A percentile compares a stretch with the other conserved stretches of the same genome.
These are phyloP conservation scores for Diplodus sargus DNA, from an alignment of 2,797 vertebrate genomes.

Conservation along the genomic window DNA sequence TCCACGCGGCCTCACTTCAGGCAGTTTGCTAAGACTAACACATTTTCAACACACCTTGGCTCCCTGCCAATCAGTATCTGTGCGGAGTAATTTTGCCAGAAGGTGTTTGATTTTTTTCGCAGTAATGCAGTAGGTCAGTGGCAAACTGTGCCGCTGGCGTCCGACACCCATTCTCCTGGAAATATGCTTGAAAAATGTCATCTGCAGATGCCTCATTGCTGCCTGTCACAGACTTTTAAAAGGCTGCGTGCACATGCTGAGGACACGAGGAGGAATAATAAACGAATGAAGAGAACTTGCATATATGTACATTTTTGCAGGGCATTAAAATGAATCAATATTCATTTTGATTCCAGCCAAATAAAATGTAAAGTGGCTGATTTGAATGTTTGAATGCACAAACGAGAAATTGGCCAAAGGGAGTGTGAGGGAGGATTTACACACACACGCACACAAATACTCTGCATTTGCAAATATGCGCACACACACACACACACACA, in stretches of 20 bases:
- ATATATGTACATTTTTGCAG: not conserved
- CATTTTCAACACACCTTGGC: constrained; percentile 65
- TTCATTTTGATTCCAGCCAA: constrained; percentile 27
- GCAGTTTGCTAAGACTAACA: constrained; percentile 76
- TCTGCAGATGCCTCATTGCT: constrained; percentile 53
- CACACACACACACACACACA: not conserved
- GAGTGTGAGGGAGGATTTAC: constrained; percentile 30
- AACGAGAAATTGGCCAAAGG: constrained; percentile 19
- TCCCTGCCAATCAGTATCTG: constrained; percentile 60
- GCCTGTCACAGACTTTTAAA: constrained; percentile 52
- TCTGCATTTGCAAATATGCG: constrained; percentile 3
- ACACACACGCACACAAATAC: not conserved
- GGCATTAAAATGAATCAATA: constrained; percentile 3
- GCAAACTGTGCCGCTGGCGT: constrained; percentile 57
- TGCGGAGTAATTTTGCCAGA: constrained; percentile 69
- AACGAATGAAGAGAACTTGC: not conserved
- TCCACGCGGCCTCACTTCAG: constrained; percentile 59
- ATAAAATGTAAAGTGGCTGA: constrained; percentile 22
- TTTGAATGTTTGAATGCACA: constrained; percentile 31
- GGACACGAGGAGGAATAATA: constrained; percentile 20
- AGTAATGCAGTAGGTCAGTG: constrained; percentile 69
- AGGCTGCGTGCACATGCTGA: constrained; percentile 34
- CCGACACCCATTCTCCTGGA: constrained; percentile 51
- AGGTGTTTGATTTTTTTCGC: constrained; percentile 50
- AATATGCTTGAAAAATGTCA: constrained; percentile 54